phyloP scores from a whole-genome alignment of 2,113 vertebrate species.

The Nerophis ophidion region DNA sequence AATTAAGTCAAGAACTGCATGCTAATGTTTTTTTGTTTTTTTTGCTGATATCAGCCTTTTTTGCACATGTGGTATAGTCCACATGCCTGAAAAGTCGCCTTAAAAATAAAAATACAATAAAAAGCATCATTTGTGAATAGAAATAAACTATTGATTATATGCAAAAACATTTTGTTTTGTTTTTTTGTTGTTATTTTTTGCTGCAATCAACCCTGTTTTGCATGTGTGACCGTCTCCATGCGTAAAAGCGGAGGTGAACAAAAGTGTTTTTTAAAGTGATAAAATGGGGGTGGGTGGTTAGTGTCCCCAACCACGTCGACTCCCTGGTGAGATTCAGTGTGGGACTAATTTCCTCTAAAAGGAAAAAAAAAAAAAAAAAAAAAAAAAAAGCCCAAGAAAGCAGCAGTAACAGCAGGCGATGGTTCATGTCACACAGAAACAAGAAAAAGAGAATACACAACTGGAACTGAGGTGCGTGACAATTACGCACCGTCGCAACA shows the following conservation, averaged over 20 bases:
- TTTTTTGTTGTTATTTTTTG: neutral
- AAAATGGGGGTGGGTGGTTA: neutral
- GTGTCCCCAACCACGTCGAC: slow-evolving; percentile 22
- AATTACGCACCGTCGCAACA: slow-evolving; percentile 14
- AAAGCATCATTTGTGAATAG: neutral
- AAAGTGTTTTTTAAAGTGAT: neutral
- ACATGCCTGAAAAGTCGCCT: no score
- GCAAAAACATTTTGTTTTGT: no score
- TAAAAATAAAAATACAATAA: no score
- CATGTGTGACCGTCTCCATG: slow-evolving; percentile 22
- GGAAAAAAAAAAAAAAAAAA: no score
- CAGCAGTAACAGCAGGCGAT: no score
- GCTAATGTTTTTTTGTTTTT: no score
- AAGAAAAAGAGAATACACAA: slow-evolving; percentile 42
- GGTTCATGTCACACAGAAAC: slow-evolving; percentile 12
- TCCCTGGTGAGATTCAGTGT: slow-evolving; percentile 53
- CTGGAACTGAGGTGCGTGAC: slow-evolving; percentile 34
- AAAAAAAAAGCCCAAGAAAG: slow-evolving; percentile 29
- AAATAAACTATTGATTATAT: neutral
- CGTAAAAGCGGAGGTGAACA: slow-evolving; percentile 36
- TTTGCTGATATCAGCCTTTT: no score
- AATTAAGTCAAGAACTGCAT: no score
- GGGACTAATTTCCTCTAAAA: slow-evolving; percentile 49
- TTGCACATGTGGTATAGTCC: no score
- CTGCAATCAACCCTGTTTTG: slow-evolving; percentile 4